A percentile compares a stretch with the other conserved stretches of the same genome.
These are phyloP conservation scores for Drosophila ustulata DNA, from an alignment of 2,888 invertebrate species.

Conservation along the genomic window DNA sequence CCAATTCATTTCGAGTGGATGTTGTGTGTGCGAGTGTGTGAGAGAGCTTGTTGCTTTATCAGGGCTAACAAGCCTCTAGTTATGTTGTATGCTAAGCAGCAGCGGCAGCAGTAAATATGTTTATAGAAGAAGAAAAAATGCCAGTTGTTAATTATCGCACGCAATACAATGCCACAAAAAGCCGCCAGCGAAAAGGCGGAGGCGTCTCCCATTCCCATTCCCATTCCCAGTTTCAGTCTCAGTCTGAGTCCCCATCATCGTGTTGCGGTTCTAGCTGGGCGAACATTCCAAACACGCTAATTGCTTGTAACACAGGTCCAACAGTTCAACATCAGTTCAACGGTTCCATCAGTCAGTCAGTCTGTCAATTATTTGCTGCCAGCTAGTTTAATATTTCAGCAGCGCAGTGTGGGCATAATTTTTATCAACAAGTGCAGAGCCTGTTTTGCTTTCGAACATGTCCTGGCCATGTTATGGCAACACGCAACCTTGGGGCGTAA, in stretches of 20 bases:
- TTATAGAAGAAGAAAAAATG: constrained; percentile 5
- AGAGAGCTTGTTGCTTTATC: constrained; percentile 51
- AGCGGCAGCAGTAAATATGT: constrained; percentile 19
- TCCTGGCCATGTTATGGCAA: constrained; percentile 39
- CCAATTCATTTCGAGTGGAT: constrained; percentile 56
- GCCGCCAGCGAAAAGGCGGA: constrained; percentile 9
- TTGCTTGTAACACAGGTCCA: constrained; percentile 48
- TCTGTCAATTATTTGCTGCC: constrained; percentile 21
- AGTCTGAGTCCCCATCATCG: background rate
- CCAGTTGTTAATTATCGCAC: constrained; percentile 75
- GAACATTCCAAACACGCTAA: constrained; percentile 58
- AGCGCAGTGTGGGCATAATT: constrained; percentile 18
- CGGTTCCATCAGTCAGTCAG: constrained; percentile 15
- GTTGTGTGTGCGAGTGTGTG: constrained; percentile 23
- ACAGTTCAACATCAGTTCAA: constrained; percentile 6
- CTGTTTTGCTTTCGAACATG: constrained; percentile 26
- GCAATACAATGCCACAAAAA: constrained; percentile 62
- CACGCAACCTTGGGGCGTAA: constrained; percentile 40
- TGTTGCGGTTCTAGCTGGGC: constrained; percentile 38
- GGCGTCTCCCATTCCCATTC: constrained; percentile 27
- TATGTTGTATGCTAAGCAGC: constrained; percentile 77
- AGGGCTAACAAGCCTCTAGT: constrained; percentile 70
- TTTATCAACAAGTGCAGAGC: constrained; percentile 41
- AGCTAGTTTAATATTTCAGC: constrained; percentile 49
- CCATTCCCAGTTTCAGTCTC: too few relatives aligned